Evolutionary conservation across 2,797 vertebrate species (phyloP), one percentile per base, ranked within the genome.

Genomic region (Pelodytes ibericus): DNA sequence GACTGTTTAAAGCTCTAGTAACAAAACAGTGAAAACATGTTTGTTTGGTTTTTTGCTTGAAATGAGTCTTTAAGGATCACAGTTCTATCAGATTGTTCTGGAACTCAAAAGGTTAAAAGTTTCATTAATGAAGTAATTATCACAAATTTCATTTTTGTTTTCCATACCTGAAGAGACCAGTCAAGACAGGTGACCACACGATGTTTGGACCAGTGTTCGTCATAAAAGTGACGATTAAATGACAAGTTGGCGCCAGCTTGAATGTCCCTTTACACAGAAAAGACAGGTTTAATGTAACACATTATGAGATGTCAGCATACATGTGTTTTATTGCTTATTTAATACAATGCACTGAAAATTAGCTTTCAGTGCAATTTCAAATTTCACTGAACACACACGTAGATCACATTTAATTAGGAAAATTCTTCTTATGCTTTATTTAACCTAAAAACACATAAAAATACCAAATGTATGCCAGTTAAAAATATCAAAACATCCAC

Each of bases 161-260:
- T 44, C 41, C 3, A 16, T 91, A 98, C 96, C 95, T 99, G 97
- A 83, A 93, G 93, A 79, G 96, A 98, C 97, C 96, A 98, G 83
- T 98, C 96, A 72, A 99, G 94, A 80, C 95, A 98, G 78, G 97
- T 98, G 86, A 99, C 95, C 0, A 99, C 96, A 3, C 97, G 94
- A 82, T 98, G 97, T 84, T 98, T 98, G 4, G 96, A 97, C 97
- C 96, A 99, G 86, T 95, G 97, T 64, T 99, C 96, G 80, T 99
- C 96, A 24, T 97, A 98, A 88, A 98, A 98, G 3, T 98, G 93
- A 49, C 96, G 89, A 79, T 90, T 95, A 85, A 96, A 93, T 74
- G 95, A 96, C 82, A 98, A 93, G 83, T 95, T 96, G 86, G 95
- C 94, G 82, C 96, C 94, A 59, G 92, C 94, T 83, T 95, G 94